Base-by-base conservation (phyloP, 2,113 vertebrate genomes). In the Thamnophis sirtalis region DNA sequence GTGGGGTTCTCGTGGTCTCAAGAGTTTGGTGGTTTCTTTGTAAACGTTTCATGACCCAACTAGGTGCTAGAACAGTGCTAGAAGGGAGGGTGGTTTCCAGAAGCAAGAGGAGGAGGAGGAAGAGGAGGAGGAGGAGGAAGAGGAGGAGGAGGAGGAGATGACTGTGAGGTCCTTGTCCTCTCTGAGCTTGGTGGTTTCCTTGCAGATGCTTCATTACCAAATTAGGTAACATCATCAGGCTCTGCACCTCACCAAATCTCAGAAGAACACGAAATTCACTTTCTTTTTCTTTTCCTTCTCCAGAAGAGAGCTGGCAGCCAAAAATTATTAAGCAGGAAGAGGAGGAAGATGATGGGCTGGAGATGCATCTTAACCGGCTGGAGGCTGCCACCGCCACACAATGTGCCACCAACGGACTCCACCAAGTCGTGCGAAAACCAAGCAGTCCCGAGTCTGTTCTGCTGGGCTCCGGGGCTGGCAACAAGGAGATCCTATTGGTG, bases 271-370 rank as follows among this genome's bases (percentile, higher is more conserved):
- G 55, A 56, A 3, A 11, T 22, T 91, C n/a, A 91, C 55, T 9
- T 53, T n/a, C 11, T 8, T 33, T 6, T 73, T 5, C 21, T 22
- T 0, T 60, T n/a, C 11, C 55, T 49, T n/a, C 51, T 38, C 33
- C 51, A 92, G 91, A 87, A 49, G 63, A 56, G 38, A 54, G 80
- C 33, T 38, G 11, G 17, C 38, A 9, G n/a, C 51, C 51, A 3
- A 88, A 88, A 33, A 33, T 28, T 9, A 68, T 92, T 3, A 88
- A 89, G 53, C 51, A 56, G 26, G 91, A 92, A 24, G 86, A 56
- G 28, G 60, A 9, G 26, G 86, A 48, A 17, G 91, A 92, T 1
- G 87, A 56, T 0, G 21, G 4, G 0, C 1, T 4, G 11, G 63
- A 92, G 68, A 43, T 24, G 3, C 10, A 8, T 17, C 90, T 49